A percentile compares a stretch with the other conserved stretches of the same genome.
These are phyloP conservation scores for Graptemys geographica DNA, from an alignment of 2,797 vertebrate species.

Conservation along the genomic window DNA sequence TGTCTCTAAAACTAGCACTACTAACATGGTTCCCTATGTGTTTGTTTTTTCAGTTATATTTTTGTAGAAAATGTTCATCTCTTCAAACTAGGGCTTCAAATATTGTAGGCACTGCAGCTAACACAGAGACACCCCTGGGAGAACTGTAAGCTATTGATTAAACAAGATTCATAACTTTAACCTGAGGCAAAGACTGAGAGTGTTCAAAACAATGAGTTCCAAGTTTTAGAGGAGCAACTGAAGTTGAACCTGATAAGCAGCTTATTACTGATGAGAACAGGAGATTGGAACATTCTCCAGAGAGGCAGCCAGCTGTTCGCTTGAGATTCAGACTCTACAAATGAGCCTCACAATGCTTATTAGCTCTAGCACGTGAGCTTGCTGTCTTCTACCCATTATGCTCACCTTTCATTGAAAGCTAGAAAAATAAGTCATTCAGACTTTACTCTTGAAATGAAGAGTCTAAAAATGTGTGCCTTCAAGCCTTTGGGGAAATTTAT, in stretches of 20 bases:
- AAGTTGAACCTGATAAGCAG: not conserved
- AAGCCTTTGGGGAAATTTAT: not conserved
- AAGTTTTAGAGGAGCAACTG: not conserved
- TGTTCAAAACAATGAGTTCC: not conserved
- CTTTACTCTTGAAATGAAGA: not conserved
- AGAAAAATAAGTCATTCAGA: not conserved
- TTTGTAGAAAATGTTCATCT: not conserved
- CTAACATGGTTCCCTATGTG: not conserved
- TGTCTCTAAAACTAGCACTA: not conserved
- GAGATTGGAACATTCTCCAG: accelerated
- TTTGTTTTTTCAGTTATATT: not conserved
- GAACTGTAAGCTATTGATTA: not conserved
- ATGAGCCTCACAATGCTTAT: accelerated
- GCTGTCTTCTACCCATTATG: accelerated
- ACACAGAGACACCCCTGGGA: not conserved
- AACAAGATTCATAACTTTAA: not conserved
- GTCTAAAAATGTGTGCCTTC: not conserved
- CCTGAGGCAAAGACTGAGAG: not conserved
- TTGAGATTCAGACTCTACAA: not conserved
- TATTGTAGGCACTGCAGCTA: not conserved
- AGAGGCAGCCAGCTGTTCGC: accelerated
- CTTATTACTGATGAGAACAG: not conserved
- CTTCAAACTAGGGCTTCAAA: not conserved
- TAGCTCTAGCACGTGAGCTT: not conserved
- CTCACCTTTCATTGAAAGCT: not conserved